Base-by-base conservation (phyloP, 2,113 vertebrate species). In the Penelope pileata region DNA sequence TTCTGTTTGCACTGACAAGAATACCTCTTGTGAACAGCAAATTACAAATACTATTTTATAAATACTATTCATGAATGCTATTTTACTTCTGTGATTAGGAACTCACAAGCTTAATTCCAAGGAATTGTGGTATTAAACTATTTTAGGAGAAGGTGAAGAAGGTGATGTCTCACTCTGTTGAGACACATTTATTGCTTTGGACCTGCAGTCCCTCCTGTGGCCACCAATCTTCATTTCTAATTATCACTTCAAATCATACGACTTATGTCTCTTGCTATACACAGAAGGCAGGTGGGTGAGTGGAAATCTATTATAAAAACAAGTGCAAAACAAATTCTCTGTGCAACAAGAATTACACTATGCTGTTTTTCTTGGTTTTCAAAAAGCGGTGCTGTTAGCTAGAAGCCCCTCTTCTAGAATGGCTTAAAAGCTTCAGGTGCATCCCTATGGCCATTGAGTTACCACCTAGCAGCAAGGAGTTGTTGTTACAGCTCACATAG, bases 271-370 rank as follows among this genome's bases (percentile, higher is more conserved):
- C 83, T 91, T 66, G 73, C 94, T 75, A 90, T 10, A 88, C 90
- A 77, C 90, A 96, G 85, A 95, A 95, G 86, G 94, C 96, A 93
- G 93, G 96, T 95, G 93, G 91, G 93, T 81, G 91, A 96, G 64
- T 59, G 43, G 83, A 89, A 94, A 86, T 95, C 90, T 93, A 92
- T 92, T 96, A 94, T 5, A 88, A 91, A 93, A 93, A 66, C 90
- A 89, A 47, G 51, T 58, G n/a, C n/a, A n/a, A n/a, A n/a, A n/a
- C n/a, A n/a, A n/a, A n/a, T n/a, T n/a, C 95, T 91, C 63, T 13
- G 9, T 78, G 83, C 83, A 93, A 74, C 21, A 36, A 80, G 83
- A 75, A 77, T 78, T 74, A 84, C 63, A 54, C 42, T 47, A 8
- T 43, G 40, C 15, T 79, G 5, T 69, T 87, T 91, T 50, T 78